A percentile compares a stretch with the other conserved stretches of the same genome.
Evolutionary conservation across 1,140 invertebrate genomes (phyloP).

Genomic region (Tribolium castaneum): DNA sequence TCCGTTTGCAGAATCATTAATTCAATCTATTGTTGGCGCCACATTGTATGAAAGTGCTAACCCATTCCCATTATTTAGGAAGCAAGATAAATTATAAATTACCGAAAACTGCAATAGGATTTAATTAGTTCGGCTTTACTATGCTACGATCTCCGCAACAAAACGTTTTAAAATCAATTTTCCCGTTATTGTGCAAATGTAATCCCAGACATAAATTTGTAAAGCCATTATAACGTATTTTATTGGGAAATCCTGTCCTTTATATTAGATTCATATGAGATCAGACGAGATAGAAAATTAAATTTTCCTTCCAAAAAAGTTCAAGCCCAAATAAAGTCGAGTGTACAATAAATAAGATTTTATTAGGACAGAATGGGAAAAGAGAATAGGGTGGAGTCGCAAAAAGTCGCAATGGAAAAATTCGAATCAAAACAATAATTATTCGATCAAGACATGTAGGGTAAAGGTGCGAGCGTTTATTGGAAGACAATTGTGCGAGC

Average conservation of each 20-base stretch:
- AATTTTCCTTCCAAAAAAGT: conserved; percentile 22
- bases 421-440: neutral
- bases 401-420: neutral
- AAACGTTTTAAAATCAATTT: conserved; percentile 17
- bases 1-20: neutral
- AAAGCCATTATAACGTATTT: neutral
- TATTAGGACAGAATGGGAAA: conserved; percentile 8
- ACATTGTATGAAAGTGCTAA: neutral
- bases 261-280: conserved; percentile 15
- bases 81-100: neutral
- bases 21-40: neutral
- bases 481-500: neutral
- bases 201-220: neutral
- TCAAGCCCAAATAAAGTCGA: neutral
- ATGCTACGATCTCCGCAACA: neutral
- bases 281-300: conserved; percentile 9
- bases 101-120: neutral
- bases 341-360: conserved; percentile 33
- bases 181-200: neutral
- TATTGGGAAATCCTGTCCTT: neutral
- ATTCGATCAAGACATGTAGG: no score
- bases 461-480: neutral
- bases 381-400: neutral
- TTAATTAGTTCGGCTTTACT: neutral
- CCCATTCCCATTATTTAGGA: neutral